Conservation (phyloP, 2,797 vertebrate genomes). For the Sebastes variabilis region DNA sequence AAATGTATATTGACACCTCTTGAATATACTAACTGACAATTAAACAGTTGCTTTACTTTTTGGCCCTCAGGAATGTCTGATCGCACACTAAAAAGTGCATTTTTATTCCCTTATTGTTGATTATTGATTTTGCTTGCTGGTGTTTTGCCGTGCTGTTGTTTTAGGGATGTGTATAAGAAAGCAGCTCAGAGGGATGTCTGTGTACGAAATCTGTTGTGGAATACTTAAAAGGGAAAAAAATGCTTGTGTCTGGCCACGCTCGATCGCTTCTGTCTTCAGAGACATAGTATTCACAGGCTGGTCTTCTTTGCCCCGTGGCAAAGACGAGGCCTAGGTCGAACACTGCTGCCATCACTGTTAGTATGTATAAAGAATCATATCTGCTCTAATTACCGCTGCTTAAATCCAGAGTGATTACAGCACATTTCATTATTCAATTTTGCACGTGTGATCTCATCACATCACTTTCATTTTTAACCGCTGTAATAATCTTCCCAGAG, state of each 20-base stretch:
- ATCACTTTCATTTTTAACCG: constrained; percentile 46
- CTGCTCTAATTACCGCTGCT: constrained; percentile 34
- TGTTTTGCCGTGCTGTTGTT: constrained; percentile 36
- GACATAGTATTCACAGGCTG: constrained; percentile 51
- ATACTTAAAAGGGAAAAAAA: constrained; percentile 60
- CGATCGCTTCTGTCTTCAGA: constrained; percentile 71
- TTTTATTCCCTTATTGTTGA: constrained; percentile 23
- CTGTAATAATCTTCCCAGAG: constrained; percentile 37
- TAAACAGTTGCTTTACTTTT: constrained; percentile 7
- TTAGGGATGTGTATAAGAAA: constrained; percentile 16
- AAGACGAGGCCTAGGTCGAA: constrained; percentile 68
- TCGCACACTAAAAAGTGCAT: constrained; percentile 14
- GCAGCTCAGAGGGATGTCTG: constrained; percentile 35
- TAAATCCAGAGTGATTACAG: constrained; percentile 39
- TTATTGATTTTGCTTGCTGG: constrained; percentile 47
- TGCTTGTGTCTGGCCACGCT: constrained; percentile 45
- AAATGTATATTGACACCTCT: not conserved
- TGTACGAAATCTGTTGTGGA: constrained; percentile 35
- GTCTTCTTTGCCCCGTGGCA: constrained; percentile 70
- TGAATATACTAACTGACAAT: not conserved
- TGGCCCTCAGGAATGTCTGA: not conserved
- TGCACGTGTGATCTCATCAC: constrained; percentile 46
- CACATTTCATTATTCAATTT: constrained; percentile 61
- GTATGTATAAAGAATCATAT: constrained; percentile 46
- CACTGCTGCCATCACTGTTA: not conserved